Evolutionary conservation across 2,113 vertebrate species (phyloP).

Genomic region (Condylura cristata): DNA sequence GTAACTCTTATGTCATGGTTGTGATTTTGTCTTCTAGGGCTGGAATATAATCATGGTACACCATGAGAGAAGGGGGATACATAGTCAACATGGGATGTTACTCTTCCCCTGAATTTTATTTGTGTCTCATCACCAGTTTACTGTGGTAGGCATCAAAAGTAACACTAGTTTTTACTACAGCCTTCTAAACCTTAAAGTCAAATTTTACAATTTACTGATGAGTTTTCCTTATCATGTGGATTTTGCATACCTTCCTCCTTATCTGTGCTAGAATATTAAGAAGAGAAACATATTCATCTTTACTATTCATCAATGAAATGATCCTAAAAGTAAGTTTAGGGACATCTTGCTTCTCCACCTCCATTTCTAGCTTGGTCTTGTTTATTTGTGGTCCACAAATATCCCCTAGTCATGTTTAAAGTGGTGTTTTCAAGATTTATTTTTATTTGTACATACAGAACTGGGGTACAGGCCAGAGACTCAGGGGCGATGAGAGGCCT

Average conservation of each 20-base stretch:
- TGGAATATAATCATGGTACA: neutral
- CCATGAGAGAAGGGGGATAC: neutral
- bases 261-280: neutral
- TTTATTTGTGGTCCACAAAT: neutral
- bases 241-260: neutral
- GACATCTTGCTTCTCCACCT: neutral
- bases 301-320: neutral
- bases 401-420: neutral
- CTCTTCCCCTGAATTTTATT: neutral
- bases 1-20: neutral
- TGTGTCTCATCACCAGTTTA: neutral
- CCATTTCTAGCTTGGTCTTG: neutral
- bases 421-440: too few species aligned
- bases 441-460: too few species aligned
- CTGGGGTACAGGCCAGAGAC: too few species aligned
- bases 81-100: neutral
- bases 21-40: neutral
- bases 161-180: neutral
- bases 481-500: too few species aligned
- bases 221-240: neutral
- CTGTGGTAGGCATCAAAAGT: too few species aligned
- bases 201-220: neutral
- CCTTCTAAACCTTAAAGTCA: neutral
- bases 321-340: neutral
- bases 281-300: neutral